Conservation (phyloP, 2,888 invertebrate species). For the Drosophila formosana region DNA sequence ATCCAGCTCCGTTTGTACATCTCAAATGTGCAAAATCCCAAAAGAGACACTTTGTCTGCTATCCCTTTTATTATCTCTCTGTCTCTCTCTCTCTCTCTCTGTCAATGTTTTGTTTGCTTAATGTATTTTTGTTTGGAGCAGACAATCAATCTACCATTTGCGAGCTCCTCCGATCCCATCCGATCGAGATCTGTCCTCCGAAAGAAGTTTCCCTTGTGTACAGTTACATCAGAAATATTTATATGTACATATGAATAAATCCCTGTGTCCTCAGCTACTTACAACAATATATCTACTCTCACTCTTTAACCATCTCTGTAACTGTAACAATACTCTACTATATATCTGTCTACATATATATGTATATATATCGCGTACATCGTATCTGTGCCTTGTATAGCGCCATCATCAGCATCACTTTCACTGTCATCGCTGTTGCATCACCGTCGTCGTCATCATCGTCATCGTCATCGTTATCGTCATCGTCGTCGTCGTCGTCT, state of each 20-base stretch:
- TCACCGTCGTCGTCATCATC: background rate
- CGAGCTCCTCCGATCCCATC: background rate
- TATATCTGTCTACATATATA: slow-evolving; percentile 10
- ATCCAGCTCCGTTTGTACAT: slow-evolving; percentile 12
- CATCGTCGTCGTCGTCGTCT: slow-evolving; percentile 7
- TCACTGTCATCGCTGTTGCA: background rate
- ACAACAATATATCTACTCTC: slow-evolving; percentile 4
- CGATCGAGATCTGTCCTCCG: background rate
- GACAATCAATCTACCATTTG: background rate
- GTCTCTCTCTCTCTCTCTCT: background rate
- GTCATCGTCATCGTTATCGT: slow-evolving; percentile 3
- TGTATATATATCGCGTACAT: slow-evolving; percentile 17
- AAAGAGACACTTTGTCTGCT: background rate
- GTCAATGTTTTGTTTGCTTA: background rate
- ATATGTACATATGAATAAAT: slow-evolving; percentile 32
- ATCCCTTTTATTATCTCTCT: background rate
- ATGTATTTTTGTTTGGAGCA: background rate
- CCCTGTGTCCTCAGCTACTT: slow-evolving; percentile 27
- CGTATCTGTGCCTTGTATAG: slow-evolving; percentile 29
- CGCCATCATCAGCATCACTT: background rate
- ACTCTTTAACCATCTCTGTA: slow-evolving; percentile 24
- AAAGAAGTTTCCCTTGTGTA: slow-evolving; percentile 16
- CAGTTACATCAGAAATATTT: slow-evolving; percentile 15
- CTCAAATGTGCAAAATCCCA: background rate
- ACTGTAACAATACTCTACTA: slow-evolving; percentile 21